These are phyloP conservation scores for Epicauta chinensis DNA, from an alignment of 1,140 invertebrate species.

Conservation along the genomic window DNA sequence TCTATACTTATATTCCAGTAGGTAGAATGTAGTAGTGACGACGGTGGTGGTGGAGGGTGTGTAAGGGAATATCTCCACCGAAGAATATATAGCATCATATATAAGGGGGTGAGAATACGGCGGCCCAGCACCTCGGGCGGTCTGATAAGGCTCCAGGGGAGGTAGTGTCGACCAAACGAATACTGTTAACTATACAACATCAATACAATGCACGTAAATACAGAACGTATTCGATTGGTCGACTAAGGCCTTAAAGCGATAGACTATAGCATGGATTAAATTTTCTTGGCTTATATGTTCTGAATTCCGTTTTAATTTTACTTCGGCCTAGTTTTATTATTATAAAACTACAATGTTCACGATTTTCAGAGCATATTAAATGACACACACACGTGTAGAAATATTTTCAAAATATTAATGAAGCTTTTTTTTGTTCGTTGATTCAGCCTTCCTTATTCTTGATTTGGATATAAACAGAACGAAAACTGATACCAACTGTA, in stretches of 20 bases:
- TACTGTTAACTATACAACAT: neutral
- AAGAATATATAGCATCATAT: conserved; percentile 20
- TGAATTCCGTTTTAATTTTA: conserved; percentile 21
- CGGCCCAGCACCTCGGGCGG: conserved; percentile 20
- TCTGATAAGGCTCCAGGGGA: conserved; percentile 22
- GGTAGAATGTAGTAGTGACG: neutral
- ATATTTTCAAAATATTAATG: no score
- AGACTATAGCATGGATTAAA: conserved; percentile 18
- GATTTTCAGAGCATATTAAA: no score
- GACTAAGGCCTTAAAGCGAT: conserved; percentile 17
- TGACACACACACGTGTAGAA: no score
- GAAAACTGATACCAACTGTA: no score
- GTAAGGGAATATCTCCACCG: conserved; percentile 14
- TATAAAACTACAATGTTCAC: no score
- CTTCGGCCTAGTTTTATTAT: conserved; percentile 3
- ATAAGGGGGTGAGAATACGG: conserved; percentile 21
- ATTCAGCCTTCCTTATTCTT: no score
- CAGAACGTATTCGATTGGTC: neutral
- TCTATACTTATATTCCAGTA: no score
- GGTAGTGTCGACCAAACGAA: conserved; percentile 8
- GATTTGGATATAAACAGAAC: no score
- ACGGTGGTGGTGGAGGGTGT: conserved; percentile 5
- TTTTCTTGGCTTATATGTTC: conserved; percentile 17
- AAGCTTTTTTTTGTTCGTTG: no score
- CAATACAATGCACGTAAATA: neutral